Percentiles rank a stretch among this genome's conserved stretches.
Conservation (phyloP, 2,113 vertebrate species). For the Mirounga angustirostris region DNA sequence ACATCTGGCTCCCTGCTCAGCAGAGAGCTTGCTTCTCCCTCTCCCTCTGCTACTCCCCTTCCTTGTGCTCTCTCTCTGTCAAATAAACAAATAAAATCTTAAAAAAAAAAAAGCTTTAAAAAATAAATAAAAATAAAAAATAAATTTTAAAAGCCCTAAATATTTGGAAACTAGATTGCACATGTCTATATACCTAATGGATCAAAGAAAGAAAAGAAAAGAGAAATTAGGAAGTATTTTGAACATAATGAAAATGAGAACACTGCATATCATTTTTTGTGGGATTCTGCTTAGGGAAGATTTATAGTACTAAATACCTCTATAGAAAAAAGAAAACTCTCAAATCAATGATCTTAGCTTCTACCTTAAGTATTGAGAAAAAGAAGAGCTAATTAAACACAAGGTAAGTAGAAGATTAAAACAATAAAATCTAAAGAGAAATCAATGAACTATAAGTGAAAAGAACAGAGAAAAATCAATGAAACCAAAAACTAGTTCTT, state of each 20-base stretch:
- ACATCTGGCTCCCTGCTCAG: too few relatives aligned
- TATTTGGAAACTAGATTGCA: slow-evolving; percentile 19
- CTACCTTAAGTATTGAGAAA: background rate
- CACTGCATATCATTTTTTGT: background rate
- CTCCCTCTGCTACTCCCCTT: too few relatives aligned
- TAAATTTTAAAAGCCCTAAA: background rate
- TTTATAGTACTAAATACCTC: background rate
- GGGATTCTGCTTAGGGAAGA: background rate
- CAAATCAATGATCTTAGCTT: background rate
- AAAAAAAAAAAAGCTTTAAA: background rate
- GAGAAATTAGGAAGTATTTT: background rate
- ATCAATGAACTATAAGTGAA: slow-evolving; percentile 44
- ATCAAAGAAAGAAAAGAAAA: background rate
- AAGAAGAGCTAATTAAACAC: background rate
- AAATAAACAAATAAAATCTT: background rate
- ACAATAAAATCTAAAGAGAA: background rate
- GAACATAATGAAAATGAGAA: background rate
- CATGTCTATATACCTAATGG: background rate
- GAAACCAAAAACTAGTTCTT: slow-evolving; percentile 22
- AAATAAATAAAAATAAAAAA: background rate
- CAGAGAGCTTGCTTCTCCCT: too few relatives aligned
- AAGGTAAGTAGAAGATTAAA: background rate
- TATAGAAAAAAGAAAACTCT: background rate
- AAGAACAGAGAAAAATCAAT: background rate
- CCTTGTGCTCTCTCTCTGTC: too few relatives aligned